phyloP scores from a whole-genome alignment of 2,888 invertebrate species.

The Seira sanloemensis region DNA sequence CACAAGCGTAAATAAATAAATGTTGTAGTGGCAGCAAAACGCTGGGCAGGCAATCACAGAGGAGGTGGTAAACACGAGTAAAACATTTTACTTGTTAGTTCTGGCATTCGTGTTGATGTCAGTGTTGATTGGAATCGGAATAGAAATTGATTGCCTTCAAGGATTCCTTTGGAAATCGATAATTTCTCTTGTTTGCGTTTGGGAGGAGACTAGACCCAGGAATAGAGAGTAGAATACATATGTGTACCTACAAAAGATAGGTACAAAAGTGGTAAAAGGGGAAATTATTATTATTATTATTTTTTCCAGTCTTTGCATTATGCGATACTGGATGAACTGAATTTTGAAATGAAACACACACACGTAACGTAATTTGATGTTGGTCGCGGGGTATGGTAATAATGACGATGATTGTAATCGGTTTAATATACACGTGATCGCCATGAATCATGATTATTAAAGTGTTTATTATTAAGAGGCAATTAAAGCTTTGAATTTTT shows the following conservation, averaged over 20 bases:
- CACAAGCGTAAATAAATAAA: too few species aligned
- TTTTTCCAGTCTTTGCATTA: not conserved
- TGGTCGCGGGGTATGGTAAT: too few species aligned
- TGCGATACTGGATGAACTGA: not conserved
- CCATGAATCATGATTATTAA: not conserved
- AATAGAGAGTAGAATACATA: too few species aligned
- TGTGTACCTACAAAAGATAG: too few species aligned
- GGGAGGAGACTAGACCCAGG: too few species aligned
- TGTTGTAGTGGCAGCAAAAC: too few species aligned
- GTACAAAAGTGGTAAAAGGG: too few species aligned
- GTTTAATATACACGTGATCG: not conserved
- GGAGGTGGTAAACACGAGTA: too few species aligned
- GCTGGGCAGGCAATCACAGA: too few species aligned
- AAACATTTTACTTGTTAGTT: too few species aligned
- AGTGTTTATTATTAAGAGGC: not conserved
- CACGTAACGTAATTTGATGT: not conserved
- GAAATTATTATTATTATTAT: too few species aligned
- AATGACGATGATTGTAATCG: not conserved
- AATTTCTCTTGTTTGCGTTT: not conserved
- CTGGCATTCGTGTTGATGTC: not conserved
- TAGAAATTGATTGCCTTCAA: not conserved
- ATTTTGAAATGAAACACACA: not conserved
- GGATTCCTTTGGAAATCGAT: not conserved
- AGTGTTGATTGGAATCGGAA: not conserved
- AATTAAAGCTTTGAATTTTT: not conserved